A percentile compares a stretch with the other conserved stretches of the same genome.
Conservation (phyloP, 2,888 invertebrate genomes). For the Venustoraphidia nigricollis region DNA sequence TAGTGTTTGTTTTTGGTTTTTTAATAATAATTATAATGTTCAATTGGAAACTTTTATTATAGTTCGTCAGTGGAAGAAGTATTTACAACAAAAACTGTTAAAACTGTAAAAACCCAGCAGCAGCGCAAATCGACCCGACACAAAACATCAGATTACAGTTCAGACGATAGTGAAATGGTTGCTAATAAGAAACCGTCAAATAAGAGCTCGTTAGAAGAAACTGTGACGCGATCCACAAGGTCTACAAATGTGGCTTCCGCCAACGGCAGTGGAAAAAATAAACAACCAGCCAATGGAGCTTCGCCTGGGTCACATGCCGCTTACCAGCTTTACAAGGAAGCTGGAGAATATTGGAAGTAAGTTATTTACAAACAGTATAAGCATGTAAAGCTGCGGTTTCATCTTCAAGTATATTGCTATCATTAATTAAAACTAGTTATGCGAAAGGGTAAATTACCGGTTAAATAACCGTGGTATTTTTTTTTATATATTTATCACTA, state of each 20-base stretch:
- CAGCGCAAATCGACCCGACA: constrained; percentile 19
- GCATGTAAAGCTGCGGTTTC: neutral
- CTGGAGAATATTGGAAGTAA: constrained; percentile 76
- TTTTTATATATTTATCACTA: too few relatives aligned
- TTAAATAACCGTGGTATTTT: too few relatives aligned
- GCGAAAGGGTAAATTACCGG: too few relatives aligned
- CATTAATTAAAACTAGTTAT: too few relatives aligned
- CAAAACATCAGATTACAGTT: constrained; percentile 48
- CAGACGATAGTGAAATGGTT: constrained; percentile 35
- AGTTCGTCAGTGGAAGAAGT: constrained; percentile 11
- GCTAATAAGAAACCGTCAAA: neutral
- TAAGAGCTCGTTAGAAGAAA: constrained; percentile 5
- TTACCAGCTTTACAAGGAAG: constrained; percentile 57
- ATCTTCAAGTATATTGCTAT: neutral
- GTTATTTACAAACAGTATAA: constrained; percentile 22
- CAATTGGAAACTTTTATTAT: neutral
- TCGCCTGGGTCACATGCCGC: constrained; percentile 40
- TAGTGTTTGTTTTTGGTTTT: too few relatives aligned
- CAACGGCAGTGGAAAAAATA: constrained; percentile 39
- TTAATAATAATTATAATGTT: neutral
- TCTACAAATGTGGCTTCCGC: constrained; percentile 32
- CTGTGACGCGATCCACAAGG: constrained; percentile 8
- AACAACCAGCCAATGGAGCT: constrained; percentile 31
- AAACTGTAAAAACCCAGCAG: constrained; percentile 17
- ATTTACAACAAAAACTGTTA: constrained; percentile 20